Evolutionary conservation across 2,113 vertebrate genomes (phyloP).

Genomic region (Nannospalax galili): DNA sequence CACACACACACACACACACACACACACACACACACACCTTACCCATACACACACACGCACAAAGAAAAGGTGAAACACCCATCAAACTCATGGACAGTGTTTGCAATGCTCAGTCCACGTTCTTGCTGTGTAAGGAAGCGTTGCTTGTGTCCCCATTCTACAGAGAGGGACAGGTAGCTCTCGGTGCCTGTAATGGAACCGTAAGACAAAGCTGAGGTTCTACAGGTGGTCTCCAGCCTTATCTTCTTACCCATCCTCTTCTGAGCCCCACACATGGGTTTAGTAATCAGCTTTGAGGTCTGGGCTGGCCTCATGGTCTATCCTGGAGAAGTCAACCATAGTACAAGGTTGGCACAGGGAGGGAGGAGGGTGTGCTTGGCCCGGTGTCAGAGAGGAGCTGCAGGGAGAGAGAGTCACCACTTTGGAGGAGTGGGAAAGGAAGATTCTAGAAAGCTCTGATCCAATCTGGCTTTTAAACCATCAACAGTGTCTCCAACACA

Average conservation of each 20-base stretch:
- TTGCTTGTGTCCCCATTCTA: neutral
- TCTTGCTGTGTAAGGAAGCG: neutral
- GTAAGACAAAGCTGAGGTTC: neutral
- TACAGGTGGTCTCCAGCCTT: neutral
- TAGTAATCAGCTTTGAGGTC: neutral
- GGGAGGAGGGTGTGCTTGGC: neutral
- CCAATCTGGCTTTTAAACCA: too few species aligned
- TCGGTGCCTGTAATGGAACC: fast-evolving
- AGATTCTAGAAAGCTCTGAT: fast-evolving
- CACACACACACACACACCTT: neutral
- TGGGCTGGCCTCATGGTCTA: neutral
- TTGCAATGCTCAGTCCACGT: neutral
- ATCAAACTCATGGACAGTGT: too few species aligned
- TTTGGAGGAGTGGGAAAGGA: neutral
- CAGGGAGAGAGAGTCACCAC: neutral
- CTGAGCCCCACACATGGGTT: fast-evolving
- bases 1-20: neutral
- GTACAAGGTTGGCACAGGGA: fast-evolving
- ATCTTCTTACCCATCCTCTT: neutral
- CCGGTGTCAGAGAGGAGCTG: neutral
- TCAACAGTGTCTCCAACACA: neutral
- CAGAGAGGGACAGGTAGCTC: neutral
- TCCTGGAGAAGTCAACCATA: neutral
- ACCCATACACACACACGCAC: too few species aligned
- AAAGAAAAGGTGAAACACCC: too few species aligned